A percentile compares a stretch with the other conserved stretches of the same genome.
phyloP scores from a whole-genome alignment of 2,888 invertebrate species.

The Hydriomena furcata region DNA sequence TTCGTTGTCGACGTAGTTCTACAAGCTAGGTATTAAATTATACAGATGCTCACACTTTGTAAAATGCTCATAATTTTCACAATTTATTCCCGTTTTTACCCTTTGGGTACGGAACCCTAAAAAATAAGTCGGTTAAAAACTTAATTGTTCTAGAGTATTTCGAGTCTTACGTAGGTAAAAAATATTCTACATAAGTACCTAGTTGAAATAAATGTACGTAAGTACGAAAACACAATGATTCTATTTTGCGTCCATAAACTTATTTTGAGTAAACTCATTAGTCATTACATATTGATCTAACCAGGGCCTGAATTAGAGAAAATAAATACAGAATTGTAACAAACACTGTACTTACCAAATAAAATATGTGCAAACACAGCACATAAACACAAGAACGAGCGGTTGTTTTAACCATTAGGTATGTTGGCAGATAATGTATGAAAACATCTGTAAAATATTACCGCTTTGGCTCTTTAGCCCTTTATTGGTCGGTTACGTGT shows the following conservation, averaged over 20 bases:
- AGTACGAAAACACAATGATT: too few species aligned
- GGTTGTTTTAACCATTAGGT: background rate
- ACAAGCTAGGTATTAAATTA: too few species aligned
- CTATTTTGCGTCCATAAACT: background rate
- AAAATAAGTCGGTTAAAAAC: too few species aligned
- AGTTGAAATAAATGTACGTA: too few species aligned
- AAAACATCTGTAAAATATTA: background rate
- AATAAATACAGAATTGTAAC: background rate
- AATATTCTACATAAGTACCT: too few species aligned
- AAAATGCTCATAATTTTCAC: too few species aligned
- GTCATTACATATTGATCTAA: conserved; percentile 3
- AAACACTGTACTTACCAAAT: background rate
- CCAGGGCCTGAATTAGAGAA: background rate
- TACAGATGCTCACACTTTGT: background rate
- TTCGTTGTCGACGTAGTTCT: too few species aligned
- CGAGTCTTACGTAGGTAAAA: too few species aligned
- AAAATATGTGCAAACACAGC: background rate
- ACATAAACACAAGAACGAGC: background rate
- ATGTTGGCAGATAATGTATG: background rate
- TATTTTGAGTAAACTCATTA: conserved; percentile 9
- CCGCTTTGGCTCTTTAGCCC: background rate
- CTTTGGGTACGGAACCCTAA: too few species aligned
- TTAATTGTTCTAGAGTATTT: too few species aligned
- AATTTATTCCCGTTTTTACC: too few species aligned
- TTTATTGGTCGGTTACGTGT: background rate